Evolutionary conservation across 64 coral and sea anemone species (phyloP).

Genomic region (Pocillopora verrucosa): DNA sequence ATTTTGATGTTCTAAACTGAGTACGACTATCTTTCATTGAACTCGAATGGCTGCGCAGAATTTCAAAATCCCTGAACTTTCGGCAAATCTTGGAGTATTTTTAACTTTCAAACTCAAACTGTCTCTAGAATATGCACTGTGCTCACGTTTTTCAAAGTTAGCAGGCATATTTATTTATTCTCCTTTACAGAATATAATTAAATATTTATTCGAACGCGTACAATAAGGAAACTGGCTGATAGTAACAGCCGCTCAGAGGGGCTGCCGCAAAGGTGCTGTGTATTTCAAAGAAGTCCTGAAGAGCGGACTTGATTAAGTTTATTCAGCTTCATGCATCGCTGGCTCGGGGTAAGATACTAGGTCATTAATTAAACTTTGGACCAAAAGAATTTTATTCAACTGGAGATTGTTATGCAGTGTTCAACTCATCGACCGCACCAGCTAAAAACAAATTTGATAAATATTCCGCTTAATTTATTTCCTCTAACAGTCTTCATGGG

Average conservation of each 20-base stretch:
- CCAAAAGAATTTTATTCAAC: not conserved
- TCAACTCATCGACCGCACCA: not conserved
- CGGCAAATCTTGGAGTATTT: not conserved
- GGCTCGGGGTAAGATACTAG: not conserved
- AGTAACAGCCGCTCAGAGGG: constrained; percentile 15
- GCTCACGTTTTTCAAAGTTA: not conserved
- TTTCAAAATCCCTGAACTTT: not conserved
- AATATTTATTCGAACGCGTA: constrained; percentile 34
- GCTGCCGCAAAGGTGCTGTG: constrained; percentile 27
- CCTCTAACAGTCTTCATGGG: not conserved
- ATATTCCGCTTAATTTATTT: not conserved
- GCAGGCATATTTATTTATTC: constrained; percentile 31
- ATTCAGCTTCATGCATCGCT: not conserved
- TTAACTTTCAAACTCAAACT: not conserved
- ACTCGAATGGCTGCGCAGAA: not conserved
- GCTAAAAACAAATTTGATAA: not conserved
- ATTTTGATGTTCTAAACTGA: not conserved
- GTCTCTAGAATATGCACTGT: not conserved
- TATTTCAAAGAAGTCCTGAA: not conserved
- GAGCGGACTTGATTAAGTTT: not conserved
- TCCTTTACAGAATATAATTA: constrained; percentile 34
- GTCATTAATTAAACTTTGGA: constrained; percentile 1
- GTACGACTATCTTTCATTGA: not conserved
- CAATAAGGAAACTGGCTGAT: constrained; percentile 11
- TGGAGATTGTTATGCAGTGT: not conserved